These are phyloP conservation scores for Desmodus rotundus DNA, from an alignment of 2,113 vertebrate species.

Conservation along the genomic window DNA sequence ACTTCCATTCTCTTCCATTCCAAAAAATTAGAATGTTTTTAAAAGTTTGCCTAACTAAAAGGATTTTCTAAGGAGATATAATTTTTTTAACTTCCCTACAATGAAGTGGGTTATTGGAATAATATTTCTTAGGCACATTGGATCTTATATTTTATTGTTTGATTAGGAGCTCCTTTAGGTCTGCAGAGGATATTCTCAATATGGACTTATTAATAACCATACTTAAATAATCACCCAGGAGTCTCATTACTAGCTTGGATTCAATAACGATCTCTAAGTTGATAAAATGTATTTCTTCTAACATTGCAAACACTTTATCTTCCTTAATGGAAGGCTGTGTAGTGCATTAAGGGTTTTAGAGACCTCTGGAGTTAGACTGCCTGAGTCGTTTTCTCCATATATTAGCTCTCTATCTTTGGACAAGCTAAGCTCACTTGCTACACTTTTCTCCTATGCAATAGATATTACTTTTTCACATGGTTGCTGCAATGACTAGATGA, in stretches of 20 bases:
- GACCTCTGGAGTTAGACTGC: neutral
- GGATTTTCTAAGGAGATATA: constrained; percentile 37
- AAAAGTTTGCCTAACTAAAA: constrained; percentile 52
- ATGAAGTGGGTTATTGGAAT: neutral
- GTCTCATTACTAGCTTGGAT: neutral
- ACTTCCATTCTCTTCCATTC: neutral
- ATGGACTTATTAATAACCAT: constrained; percentile 20
- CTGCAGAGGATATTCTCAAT: neutral
- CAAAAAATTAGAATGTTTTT: neutral
- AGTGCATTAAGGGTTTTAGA: neutral
- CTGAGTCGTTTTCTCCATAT: neutral
- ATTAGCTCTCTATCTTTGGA: neutral
- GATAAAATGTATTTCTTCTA: constrained; percentile 1
- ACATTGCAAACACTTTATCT: neutral
- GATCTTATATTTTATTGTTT: neutral
- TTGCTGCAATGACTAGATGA: neutral
- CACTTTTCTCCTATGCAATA: neutral
- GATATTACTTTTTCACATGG: neutral
- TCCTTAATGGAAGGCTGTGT: neutral
- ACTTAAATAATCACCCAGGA: constrained; percentile 22
- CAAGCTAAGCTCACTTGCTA: neutral
- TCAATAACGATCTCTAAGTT: neutral
- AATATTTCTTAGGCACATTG: neutral
- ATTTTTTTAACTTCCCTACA: constrained; percentile 18
- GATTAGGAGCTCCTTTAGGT: neutral